These are phyloP conservation scores for Dolomedes plantarius DNA, from an alignment of 2,888 invertebrate species.

Conservation along the genomic window DNA sequence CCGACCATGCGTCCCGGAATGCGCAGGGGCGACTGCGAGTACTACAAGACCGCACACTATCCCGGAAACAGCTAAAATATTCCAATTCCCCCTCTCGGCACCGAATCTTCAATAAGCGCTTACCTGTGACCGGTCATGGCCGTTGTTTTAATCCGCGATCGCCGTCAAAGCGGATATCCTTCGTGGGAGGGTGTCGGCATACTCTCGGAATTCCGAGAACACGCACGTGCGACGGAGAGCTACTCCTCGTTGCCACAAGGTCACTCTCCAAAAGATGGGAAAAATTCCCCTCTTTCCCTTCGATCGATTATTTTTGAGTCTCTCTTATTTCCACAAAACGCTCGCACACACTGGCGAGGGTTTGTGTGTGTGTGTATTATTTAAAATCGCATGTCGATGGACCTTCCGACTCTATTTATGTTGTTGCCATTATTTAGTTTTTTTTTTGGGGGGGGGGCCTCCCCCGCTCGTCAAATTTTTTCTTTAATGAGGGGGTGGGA, in stretches of 20 bases:
- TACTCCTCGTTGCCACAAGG: conserved; percentile 4
- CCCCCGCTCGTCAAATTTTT: too few relatives aligned
- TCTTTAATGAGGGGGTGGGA: too few relatives aligned
- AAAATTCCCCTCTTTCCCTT: background rate
- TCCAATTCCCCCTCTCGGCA: background rate
- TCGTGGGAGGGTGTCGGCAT: background rate
- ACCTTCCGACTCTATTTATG: too few relatives aligned
- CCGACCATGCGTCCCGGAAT: background rate
- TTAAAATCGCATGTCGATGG: background rate
- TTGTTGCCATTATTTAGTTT: too few relatives aligned
- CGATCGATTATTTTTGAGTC: conserved; percentile 16
- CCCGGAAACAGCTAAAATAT: background rate
- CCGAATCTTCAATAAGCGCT: background rate
- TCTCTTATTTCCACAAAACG: too few relatives aligned
- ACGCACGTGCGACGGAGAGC: background rate
- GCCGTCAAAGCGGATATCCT: too few relatives aligned
- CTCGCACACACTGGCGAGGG: background rate
- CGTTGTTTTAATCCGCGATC: too few relatives aligned
- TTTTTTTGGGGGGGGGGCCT: too few relatives aligned
- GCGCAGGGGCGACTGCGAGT: too few relatives aligned
- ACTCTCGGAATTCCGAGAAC: background rate
- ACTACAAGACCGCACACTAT: too few relatives aligned
- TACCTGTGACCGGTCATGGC: too few relatives aligned
- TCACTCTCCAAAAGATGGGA: too few relatives aligned
- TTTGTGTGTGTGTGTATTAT: background rate